A percentile compares a stretch with the other conserved stretches of the same genome.
These are phyloP conservation scores for Zootoca vivipara DNA, from an alignment of 2,113 vertebrate genomes.

Conservation along the genomic window DNA sequence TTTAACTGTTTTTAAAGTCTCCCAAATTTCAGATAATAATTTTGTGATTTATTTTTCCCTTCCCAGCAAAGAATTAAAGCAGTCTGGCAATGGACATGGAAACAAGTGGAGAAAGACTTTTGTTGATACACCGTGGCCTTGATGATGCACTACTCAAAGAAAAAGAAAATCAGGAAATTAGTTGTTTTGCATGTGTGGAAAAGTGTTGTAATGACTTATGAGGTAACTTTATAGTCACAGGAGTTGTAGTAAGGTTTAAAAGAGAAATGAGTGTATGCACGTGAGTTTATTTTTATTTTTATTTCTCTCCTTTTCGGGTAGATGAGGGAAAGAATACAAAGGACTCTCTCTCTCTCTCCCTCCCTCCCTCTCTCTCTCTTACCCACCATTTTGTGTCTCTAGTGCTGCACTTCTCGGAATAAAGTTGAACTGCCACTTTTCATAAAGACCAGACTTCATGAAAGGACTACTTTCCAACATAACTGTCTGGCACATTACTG, in stretches of 20 bases:
- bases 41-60: slow-evolving; percentile 32
- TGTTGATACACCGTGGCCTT: slow-evolving; percentile 76
- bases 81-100: slow-evolving; percentile 45
- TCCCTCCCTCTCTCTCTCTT: slow-evolving; percentile 21
- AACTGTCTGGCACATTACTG: not conserved
- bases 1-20: not conserved
- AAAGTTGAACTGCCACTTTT: slow-evolving; percentile 55
- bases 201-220: slow-evolving; percentile 72
- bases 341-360: slow-evolving; percentile 21
- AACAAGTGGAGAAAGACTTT: slow-evolving; percentile 62
- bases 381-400: slow-evolving; percentile 59
- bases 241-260: slow-evolving; percentile 71
- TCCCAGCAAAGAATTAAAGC: slow-evolving; percentile 56
- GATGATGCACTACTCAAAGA: slow-evolving; percentile 74
- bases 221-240: slow-evolving; percentile 76
- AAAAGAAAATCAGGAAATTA: slow-evolving; percentile 74
- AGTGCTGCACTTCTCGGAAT: slow-evolving; percentile 65
- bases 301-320: slow-evolving; percentile 42
- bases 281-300: slow-evolving; percentile 60
- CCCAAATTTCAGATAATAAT: slow-evolving; percentile 1
- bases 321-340: slow-evolving; percentile 49
- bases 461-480: not conserved
- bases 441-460: slow-evolving; percentile 32
- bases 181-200: slow-evolving; percentile 72
- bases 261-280: slow-evolving; percentile 71